Evolutionary conservation across 2,797 vertebrate species (phyloP).

Genomic region (Orientallactaga sibirica): DNA sequence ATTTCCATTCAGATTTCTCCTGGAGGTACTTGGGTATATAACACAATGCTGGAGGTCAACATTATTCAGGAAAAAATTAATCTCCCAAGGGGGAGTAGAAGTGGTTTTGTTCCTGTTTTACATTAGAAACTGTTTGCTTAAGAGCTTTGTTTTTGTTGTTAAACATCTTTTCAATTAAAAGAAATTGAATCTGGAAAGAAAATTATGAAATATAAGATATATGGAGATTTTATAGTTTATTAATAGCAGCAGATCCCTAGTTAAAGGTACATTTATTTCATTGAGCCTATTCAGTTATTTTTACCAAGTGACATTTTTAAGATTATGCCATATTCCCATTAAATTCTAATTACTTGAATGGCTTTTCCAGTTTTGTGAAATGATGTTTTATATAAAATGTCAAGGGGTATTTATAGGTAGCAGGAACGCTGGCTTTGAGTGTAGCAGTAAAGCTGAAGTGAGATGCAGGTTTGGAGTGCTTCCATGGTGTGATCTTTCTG

Average conservation of each 20-base stretch:
- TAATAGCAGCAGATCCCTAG: slow-evolving; percentile 19
- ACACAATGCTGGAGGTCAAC: background rate
- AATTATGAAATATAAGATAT: slow-evolving; percentile 51
- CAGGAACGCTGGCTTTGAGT: slow-evolving; percentile 48
- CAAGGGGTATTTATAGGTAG: slow-evolving; percentile 49
- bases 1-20: slow-evolving; percentile 13
- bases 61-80: background rate
- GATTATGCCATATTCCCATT: slow-evolving; percentile 12
- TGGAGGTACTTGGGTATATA: slow-evolving; percentile 37
- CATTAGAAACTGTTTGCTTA: slow-evolving; percentile 31
- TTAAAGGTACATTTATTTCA: slow-evolving; percentile 54
- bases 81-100: background rate
- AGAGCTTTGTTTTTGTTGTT: slow-evolving; percentile 55
- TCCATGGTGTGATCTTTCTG: slow-evolving; percentile 14
- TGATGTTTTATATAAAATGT: slow-evolving; percentile 65
- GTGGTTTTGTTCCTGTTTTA: slow-evolving; percentile 55
- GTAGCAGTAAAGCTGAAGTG: slow-evolving; percentile 18
- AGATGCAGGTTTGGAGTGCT: background rate
- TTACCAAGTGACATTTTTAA: slow-evolving; percentile 61
- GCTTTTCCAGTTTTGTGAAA: slow-evolving; percentile 60
- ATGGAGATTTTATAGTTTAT: slow-evolving; percentile 21
- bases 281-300: slow-evolving; percentile 27
- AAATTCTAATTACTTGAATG: slow-evolving; percentile 57
- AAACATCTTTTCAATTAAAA: slow-evolving; percentile 50
- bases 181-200: slow-evolving; percentile 34